These are phyloP conservation scores for Periparus ater DNA, from an alignment of 2,797 vertebrate genomes.

Conservation along the genomic window DNA sequence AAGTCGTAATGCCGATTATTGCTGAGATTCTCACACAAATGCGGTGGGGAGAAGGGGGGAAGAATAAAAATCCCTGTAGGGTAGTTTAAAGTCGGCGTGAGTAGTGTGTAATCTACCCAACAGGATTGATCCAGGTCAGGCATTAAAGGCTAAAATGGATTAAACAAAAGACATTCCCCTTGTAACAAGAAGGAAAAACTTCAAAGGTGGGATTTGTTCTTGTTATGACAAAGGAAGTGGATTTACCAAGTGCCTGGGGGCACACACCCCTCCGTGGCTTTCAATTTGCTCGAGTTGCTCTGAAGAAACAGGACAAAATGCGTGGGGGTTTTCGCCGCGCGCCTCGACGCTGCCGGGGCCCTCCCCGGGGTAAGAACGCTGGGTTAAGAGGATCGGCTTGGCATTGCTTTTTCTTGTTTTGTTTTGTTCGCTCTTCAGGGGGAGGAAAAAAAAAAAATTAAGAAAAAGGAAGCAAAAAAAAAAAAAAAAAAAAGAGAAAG, in stretches of 20 bases:
- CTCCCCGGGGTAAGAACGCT: conserved; percentile 52
- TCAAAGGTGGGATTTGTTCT: conserved; percentile 84
- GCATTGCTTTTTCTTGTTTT: conserved; percentile 47
- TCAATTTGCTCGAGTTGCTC: conserved; percentile 72
- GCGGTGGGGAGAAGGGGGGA: not conserved
- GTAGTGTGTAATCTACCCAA: conserved; percentile 80
- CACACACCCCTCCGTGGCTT: conserved; percentile 77
- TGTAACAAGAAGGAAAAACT: conserved; percentile 80
- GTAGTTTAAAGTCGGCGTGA: conserved; percentile 71
- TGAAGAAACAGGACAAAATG: conserved; percentile 44
- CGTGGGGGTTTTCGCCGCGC: not conserved
- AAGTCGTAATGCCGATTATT: conserved; percentile 65
- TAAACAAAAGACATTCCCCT: conserved; percentile 82
- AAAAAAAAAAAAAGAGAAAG: not conserved
- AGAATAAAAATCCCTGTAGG: conserved; percentile 61
- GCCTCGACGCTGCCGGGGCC: not conserved
- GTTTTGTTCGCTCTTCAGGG: conserved; percentile 36
- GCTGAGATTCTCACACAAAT: conserved; percentile 63
- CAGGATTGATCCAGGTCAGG: conserved; percentile 81
- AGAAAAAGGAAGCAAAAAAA: too few relatives aligned
- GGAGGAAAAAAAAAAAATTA: fast-evolving
- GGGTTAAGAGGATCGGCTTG: conserved; percentile 68
- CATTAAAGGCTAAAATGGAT: conserved; percentile 85
- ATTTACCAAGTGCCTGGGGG: conserved; percentile 76
- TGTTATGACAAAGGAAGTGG: conserved; percentile 80